Evolutionary conservation across 2,113 vertebrate genomes (phyloP), one percentile per base, ranked within the genome.

Genomic region (Pangasianodon gigas): DNA sequence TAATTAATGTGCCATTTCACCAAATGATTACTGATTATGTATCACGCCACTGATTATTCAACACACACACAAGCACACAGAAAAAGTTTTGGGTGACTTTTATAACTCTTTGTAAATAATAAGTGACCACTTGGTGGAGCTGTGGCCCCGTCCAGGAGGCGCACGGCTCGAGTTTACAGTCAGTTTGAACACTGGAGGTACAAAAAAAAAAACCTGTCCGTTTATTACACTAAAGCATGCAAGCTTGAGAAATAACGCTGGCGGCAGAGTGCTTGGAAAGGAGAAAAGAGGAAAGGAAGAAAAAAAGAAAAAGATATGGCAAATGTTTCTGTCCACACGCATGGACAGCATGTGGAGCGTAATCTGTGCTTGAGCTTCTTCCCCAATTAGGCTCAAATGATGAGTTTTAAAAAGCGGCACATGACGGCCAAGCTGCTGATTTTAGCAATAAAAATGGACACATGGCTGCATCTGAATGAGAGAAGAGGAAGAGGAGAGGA

Each of bases 341-440:
- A 52, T 52, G 58, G 79, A 67, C 56, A 88, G 79, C 87, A 82
- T 65, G 75, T 54, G 79, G 79, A 37, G 87, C 4, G n/a, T 80
- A 81, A 88, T 52, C 56, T 69, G 87, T 41, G 71, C 81, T 46
- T n/a, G 85, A 84, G 80, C 85, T 88, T 89, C 86, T 52, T 71
- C 85, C 54, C 79, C 86, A 90, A 90, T 91, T 90, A 90, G 82
- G 86, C 89, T 81, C 84, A 14, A 88, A 85, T 85, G 89, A 91
- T 88, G 80, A 85, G 71, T 90, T 85, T 85, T 81, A 79, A 87
- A 84, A 89, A 56, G 71, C 71, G 54, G 52, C 54, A 69, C 81
- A 90, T 77, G 87, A 89, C 62, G 89, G 75, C 86, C 85, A 67
- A 62, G 41, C 87, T 83, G 90, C 81, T 83, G 84, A 75, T 65